These are phyloP conservation scores for Scarus forsteni DNA, from an alignment of 2,797 vertebrate species.

Conservation along the genomic window DNA sequence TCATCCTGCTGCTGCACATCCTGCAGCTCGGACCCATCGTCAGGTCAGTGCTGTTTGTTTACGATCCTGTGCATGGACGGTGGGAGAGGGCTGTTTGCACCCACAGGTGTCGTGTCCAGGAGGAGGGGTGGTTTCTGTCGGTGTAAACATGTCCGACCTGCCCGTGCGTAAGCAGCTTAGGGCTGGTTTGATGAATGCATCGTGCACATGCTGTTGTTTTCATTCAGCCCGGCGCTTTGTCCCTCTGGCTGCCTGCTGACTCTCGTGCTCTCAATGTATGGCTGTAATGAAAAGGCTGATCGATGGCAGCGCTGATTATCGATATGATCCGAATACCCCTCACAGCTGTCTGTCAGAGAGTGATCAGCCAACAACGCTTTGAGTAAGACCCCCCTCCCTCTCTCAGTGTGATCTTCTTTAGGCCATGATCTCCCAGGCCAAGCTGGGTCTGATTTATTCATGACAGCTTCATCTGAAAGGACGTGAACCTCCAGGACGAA, in stretches of 20 bases:
- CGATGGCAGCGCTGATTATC: conserved; percentile 37
- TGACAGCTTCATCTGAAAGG: conserved; percentile 18
- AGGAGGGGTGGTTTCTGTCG: background rate
- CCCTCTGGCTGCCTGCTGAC: conserved; percentile 6
- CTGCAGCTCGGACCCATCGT: conserved; percentile 95
- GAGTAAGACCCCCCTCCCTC: background rate
- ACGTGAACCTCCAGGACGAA: background rate
- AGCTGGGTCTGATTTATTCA: conserved; percentile 41
- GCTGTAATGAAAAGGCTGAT: conserved; percentile 39
- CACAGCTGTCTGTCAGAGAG: conserved; percentile 3
- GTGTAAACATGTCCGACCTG: conserved; percentile 18
- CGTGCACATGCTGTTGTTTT: conserved; percentile 61
- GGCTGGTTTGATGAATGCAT: conserved; percentile 15
- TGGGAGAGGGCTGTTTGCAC: background rate
- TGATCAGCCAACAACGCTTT: background rate
- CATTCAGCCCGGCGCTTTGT: conserved; percentile 38
- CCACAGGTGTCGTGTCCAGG: conserved; percentile 21
- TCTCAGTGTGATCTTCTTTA: conserved; percentile 10
- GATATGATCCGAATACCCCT: conserved; percentile 38
- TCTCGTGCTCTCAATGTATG: conserved; percentile 13
- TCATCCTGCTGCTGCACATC: conserved; percentile 94
- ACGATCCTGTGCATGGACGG: background rate
- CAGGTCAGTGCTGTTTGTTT: conserved; percentile 85
- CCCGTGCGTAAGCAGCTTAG: conserved; percentile 26
- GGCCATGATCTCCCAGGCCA: conserved; percentile 16